Percentiles rank a stretch among this genome's conserved stretches.
These are phyloP conservation scores for Uromys caudimaculatus DNA, from an alignment of 2,797 vertebrate genomes.

Conservation along the genomic window DNA sequence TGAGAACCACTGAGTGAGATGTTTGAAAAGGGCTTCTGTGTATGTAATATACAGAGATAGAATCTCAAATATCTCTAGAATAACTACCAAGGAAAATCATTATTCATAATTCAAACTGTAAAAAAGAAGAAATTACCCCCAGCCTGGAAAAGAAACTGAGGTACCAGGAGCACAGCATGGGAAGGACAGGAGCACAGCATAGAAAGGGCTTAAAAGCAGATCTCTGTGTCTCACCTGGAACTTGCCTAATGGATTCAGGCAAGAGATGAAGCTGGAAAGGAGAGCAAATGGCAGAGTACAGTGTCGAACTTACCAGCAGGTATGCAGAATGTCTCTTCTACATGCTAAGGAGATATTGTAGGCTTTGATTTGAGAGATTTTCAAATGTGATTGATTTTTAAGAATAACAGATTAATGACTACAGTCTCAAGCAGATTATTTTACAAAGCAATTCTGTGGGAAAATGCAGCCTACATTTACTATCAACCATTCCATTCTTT, in stretches of 20 bases:
- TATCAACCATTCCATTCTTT: too few species aligned
- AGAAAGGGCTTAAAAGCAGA: not conserved
- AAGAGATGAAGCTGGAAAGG: not conserved
- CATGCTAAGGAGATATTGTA: not conserved
- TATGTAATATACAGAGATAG: constrained; percentile 7
- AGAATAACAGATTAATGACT: not conserved
- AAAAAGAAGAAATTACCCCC: not conserved
- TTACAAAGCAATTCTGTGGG: not conserved
- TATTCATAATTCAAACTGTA: not conserved
- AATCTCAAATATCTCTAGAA: constrained; percentile 30
- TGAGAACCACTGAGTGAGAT: not conserved
- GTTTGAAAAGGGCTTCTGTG: not conserved
- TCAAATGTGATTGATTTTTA: constrained; percentile 12
- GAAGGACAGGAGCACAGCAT: not conserved
- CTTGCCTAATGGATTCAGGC: not conserved
- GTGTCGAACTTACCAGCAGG: accelerated
- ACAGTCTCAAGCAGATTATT: not conserved
- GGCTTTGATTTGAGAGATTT: not conserved
- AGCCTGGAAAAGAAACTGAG: not conserved
- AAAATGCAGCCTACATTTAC: not conserved
- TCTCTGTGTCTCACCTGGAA: not conserved
- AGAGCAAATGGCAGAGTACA: not conserved
- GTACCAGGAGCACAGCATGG: not conserved
- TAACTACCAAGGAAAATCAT: constrained; percentile 24
- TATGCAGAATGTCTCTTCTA: not conserved